Evolutionary conservation across 2,888 invertebrate genomes (phyloP).

Genomic region (Drosophila pegasa): DNA sequence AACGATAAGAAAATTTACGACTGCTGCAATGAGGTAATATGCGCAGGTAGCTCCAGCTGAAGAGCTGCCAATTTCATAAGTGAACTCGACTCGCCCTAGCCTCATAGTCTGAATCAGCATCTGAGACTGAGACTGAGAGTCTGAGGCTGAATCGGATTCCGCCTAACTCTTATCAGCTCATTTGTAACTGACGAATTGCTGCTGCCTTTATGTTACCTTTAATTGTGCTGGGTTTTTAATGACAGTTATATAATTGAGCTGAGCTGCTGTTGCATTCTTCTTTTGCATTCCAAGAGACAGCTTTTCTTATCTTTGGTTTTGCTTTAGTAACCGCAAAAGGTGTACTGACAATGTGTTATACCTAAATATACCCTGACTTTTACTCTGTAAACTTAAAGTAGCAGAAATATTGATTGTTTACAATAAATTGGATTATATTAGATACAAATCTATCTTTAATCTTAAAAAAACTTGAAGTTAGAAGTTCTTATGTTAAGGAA

Average conservation of each 20-base stretch:
- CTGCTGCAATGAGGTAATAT: constrained; percentile 28
- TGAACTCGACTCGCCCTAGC: constrained; percentile 13
- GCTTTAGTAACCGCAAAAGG: constrained; percentile 18
- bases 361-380: not conserved
- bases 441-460: no score
- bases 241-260: constrained; percentile 1
- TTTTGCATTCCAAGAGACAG: constrained; percentile 13
- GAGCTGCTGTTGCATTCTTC: not conserved
- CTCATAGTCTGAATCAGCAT: not conserved
- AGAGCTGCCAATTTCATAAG: constrained; percentile 44
- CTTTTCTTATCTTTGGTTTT: constrained; percentile 7
- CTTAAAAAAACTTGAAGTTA: no score
- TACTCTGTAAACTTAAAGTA: not conserved
- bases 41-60: not conserved
- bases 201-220: not conserved
- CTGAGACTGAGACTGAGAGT: not conserved
- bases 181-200: constrained; percentile 19
- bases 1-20: constrained; percentile 50
- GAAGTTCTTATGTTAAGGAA: not conserved
- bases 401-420: no score
- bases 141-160: not conserved
- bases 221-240: no score
- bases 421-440: no score
- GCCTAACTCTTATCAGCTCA: constrained; percentile 45
- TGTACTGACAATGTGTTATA: constrained; percentile 28